Conservation (phyloP, 2,113 vertebrate genomes). For the Pelvicachromis taeniatus region DNA sequence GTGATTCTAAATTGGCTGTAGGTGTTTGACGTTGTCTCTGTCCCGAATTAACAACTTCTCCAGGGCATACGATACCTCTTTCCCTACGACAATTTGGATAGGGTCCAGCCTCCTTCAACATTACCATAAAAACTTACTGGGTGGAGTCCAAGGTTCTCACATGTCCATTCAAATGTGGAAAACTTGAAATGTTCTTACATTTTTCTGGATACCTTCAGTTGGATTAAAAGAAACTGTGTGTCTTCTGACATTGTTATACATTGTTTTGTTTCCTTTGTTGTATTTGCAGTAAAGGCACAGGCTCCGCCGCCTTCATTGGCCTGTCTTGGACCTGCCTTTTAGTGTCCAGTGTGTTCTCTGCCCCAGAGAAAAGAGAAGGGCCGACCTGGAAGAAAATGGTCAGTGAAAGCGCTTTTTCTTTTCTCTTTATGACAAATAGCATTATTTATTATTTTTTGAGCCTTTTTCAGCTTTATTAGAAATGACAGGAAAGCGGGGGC, state of each 20-base stretch:
- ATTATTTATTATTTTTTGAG: background rate
- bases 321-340: constrained; percentile 92
- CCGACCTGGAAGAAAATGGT: constrained; percentile 93
- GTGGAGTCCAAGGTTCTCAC: background rate
- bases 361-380: constrained; percentile 81
- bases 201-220: background rate
- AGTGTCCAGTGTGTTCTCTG: constrained; percentile 80
- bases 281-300: constrained; percentile 84
- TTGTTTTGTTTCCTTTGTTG: background rate
- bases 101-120: background rate
- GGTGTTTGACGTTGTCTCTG: background rate
- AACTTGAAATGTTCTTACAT: background rate
- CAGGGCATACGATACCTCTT: background rate
- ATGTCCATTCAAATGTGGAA: background rate
- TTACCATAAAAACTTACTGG: background rate
- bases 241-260: background rate
- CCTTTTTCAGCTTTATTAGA: too few species aligned
- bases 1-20: background rate
- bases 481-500: too few species aligned
- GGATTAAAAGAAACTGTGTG: background rate
- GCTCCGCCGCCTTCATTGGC: constrained; percentile 84
- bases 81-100: background rate
- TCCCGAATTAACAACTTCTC: background rate
- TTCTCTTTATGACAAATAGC: background rate
- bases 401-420: constrained; percentile 25